Conservation (phyloP, 2,797 vertebrate genomes). For the Cygnus olor region DNA sequence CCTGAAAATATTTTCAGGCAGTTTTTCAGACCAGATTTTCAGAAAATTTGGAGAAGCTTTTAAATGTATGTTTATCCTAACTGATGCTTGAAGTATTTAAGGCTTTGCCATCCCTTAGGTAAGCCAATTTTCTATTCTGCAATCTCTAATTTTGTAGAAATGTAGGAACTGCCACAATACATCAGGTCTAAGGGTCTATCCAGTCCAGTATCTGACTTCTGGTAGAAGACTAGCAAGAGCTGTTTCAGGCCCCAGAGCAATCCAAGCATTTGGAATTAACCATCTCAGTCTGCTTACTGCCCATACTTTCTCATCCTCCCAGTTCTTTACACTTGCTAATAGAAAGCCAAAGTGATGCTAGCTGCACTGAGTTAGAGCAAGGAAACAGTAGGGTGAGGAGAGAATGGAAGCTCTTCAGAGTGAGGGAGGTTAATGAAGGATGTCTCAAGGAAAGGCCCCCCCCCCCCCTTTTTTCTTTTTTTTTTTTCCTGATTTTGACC, state of each 20-base stretch:
- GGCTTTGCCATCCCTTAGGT: background rate
- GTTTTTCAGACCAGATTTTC: background rate
- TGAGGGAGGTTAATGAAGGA: background rate
- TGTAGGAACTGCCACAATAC: background rate
- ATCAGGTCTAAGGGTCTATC: background rate
- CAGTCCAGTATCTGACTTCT: background rate
- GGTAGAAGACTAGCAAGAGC: background rate
- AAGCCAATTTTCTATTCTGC: conserved; percentile 16
- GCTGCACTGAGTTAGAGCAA: background rate
- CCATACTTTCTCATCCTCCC: background rate
- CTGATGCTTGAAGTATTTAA: conserved; percentile 21
- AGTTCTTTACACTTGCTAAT: background rate
- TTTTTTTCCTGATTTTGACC: background rate
- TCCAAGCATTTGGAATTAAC: background rate
- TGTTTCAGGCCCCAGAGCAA: background rate
- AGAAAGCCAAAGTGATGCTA: background rate
- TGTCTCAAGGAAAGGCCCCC: background rate
- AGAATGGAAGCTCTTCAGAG: background rate
- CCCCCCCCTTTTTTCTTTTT: too few species aligned
- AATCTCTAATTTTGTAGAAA: conserved; percentile 25
- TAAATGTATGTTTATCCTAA: conserved; percentile 21
- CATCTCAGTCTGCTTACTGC: background rate
- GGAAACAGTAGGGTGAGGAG: background rate
- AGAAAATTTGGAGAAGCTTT: conserved; percentile 23
- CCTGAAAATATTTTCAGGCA: background rate